Percentiles rank a stretch among this genome's conserved stretches.
Conservation (phyloP, 2,113 vertebrate genomes). For the Ceratotherium simum region DNA sequence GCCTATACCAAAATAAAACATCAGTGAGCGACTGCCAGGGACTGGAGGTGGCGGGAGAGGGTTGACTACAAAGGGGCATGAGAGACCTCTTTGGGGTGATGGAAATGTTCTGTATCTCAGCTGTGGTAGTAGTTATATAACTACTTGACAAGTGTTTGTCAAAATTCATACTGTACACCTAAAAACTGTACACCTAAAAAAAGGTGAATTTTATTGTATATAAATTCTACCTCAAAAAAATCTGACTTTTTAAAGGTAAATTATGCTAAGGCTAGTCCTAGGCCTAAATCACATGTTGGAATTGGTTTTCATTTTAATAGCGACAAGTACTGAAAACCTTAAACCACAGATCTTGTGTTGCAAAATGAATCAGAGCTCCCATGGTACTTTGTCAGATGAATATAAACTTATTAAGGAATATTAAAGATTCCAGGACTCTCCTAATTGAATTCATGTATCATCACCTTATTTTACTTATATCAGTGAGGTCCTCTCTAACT, state of each 20-base stretch:
- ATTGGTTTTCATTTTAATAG: neutral
- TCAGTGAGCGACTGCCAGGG: neutral
- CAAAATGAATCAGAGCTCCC: slow-evolving; percentile 21
- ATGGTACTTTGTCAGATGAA: neutral
- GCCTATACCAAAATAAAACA: neutral
- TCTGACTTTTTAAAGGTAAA: neutral
- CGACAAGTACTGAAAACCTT: neutral
- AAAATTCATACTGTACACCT: neutral
- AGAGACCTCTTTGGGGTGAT: neutral
- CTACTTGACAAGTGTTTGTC: neutral
- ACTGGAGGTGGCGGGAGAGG: too few species aligned
- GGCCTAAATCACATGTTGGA: neutral
- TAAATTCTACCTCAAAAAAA: neutral
- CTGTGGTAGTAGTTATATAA: neutral
- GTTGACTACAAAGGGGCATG: neutral
- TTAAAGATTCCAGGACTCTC: neutral
- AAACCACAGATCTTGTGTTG: neutral
- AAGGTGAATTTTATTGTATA: neutral
- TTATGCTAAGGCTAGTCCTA: neutral
- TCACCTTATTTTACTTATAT: neutral
- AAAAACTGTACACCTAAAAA: neutral
- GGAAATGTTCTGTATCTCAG: neutral
- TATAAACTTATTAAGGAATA: neutral
- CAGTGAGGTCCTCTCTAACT: neutral
- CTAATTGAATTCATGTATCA: neutral